Percentiles rank a stretch among this genome's conserved stretches.
These are phyloP conservation scores for Lagopus muta DNA, from an alignment of 2,113 vertebrate genomes.

Conservation along the genomic window DNA sequence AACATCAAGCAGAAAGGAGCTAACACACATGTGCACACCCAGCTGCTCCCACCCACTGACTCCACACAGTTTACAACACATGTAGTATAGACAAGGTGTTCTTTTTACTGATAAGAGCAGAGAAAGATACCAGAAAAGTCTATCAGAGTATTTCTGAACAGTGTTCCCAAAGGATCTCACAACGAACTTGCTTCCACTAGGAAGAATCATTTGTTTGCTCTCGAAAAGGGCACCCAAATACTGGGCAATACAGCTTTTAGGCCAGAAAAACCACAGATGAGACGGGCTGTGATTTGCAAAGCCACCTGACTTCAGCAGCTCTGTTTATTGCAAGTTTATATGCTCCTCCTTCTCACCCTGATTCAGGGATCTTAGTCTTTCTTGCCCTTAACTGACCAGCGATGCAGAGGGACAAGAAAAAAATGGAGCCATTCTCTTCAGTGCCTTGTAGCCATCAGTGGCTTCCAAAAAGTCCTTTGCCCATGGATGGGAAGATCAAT, in stretches of 20 bases:
- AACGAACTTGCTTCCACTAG: slow-evolving; percentile 63
- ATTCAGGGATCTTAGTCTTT: slow-evolving; percentile 55
- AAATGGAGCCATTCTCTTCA: background rate
- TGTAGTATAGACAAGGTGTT: slow-evolving; percentile 48
- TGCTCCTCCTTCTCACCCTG: slow-evolving; percentile 34
- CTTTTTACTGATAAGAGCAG: slow-evolving; percentile 46
- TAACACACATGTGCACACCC: fast-evolving
- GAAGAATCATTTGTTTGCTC: slow-evolving; percentile 59
- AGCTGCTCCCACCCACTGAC: background rate
- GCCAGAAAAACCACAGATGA: slow-evolving; percentile 53
- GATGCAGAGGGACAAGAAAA: slow-evolving; percentile 35
- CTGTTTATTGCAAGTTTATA: background rate
- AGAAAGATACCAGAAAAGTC: slow-evolving; percentile 29
- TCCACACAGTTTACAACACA: background rate
- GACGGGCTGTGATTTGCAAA: slow-evolving; percentile 57
- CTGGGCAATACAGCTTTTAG: slow-evolving; percentile 49
- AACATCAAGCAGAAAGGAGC: background rate
- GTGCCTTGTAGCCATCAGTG: background rate
- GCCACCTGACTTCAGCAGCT: slow-evolving; percentile 36
- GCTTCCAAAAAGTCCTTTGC: slow-evolving; percentile 29
- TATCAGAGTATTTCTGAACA: slow-evolving; percentile 40
- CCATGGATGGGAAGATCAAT: background rate
- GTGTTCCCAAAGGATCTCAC: slow-evolving; percentile 63
- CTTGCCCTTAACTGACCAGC: background rate
- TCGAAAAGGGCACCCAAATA: slow-evolving; percentile 45